phyloP scores from a whole-genome alignment of 1,140 invertebrate genomes.

The Drosophila pruinosa region DNA sequence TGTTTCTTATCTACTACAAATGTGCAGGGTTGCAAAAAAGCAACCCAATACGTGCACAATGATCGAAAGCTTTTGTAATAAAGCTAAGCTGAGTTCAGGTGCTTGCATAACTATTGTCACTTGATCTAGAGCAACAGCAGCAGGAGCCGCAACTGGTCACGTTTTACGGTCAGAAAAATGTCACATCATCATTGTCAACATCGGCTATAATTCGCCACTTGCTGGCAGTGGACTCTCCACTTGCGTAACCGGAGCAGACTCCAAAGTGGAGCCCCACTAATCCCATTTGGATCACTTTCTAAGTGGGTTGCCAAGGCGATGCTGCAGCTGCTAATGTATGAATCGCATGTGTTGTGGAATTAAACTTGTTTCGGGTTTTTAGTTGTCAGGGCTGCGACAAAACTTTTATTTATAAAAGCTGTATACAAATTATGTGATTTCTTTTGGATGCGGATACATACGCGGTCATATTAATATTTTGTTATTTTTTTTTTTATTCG shows the following conservation, averaged over 20 bases:
- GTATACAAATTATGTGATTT: slow-evolving; percentile 42
- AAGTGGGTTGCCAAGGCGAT: slow-evolving; percentile 23
- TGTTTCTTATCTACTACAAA: background rate
- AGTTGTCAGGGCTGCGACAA: background rate
- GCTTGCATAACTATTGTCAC: slow-evolving; percentile 5
- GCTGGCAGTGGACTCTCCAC: background rate
- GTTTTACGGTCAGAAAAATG: slow-evolving; percentile 39
- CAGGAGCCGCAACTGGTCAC: slow-evolving; percentile 30
- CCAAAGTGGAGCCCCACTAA: slow-evolving; percentile 39
- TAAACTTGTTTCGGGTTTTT: slow-evolving; percentile 48
- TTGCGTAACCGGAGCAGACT: slow-evolving; percentile 44
- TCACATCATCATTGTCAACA: slow-evolving; percentile 53
- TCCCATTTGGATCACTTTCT: slow-evolving; percentile 70
- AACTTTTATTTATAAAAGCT: slow-evolving; percentile 2
- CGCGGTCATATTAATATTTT: slow-evolving; percentile 21
- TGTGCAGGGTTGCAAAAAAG: background rate
- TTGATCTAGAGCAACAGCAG: slow-evolving; percentile 8
- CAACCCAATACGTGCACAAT: background rate
- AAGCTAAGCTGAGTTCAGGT: background rate
- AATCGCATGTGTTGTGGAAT: slow-evolving; percentile 25
- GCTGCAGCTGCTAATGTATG: background rate
- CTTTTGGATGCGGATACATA: slow-evolving; percentile 57
- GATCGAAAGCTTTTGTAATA: background rate
- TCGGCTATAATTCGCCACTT: slow-evolving; percentile 4
- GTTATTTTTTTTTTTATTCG: background rate